Evolutionary conservation across 2,113 vertebrate genomes (phyloP).

Genomic region (Synchiropus splendidus): DNA sequence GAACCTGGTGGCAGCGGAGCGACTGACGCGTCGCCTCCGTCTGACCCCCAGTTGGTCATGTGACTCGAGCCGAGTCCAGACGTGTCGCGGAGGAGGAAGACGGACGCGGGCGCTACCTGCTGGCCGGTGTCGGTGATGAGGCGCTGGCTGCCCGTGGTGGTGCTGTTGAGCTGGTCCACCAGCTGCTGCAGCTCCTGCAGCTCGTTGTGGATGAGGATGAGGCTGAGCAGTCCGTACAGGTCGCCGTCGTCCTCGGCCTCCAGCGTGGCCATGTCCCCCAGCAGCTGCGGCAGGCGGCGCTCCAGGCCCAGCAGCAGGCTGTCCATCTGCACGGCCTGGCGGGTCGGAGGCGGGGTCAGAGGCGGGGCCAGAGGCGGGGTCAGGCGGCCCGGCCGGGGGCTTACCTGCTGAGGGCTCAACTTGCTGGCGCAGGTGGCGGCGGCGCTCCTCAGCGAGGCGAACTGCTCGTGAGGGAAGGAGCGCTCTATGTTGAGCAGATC

Average conservation of each 20-base stretch:
- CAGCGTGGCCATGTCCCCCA: conserved; percentile 31
- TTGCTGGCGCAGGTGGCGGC: conserved; percentile 36
- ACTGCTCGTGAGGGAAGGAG: conserved; percentile 44
- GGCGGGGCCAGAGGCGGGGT: too few species aligned
- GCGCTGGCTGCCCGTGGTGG: conserved; percentile 2
- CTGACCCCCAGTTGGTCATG: too few species aligned
- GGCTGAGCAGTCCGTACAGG: conserved; percentile 51
- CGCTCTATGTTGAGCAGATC: conserved; percentile 35
- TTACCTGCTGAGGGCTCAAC: conserved; percentile 48
- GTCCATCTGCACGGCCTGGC: conserved; percentile 41
- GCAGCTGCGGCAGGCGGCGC: conserved; percentile 45
- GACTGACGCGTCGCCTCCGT: too few species aligned
- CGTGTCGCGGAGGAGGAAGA: too few species aligned
- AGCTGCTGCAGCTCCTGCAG: conserved; percentile 45
- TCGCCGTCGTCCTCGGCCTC: conserved; percentile 56
- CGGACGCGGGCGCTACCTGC: conserved; percentile 34
- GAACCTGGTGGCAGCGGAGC: too few species aligned
- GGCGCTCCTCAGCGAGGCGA: conserved; percentile 16
- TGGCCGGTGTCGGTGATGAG: not conserved
- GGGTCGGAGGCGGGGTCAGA: not conserved
- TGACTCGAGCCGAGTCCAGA: too few species aligned
- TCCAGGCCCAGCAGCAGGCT: conserved; percentile 49
- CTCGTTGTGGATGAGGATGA: conserved; percentile 60
- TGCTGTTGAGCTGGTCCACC: conserved; percentile 48
- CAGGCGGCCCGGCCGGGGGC: too few species aligned